Evolutionary conservation across 2,888 invertebrate species (phyloP), one percentile per base, ranked within the genome.

Genomic region (Tupiocoris notatus): DNA sequence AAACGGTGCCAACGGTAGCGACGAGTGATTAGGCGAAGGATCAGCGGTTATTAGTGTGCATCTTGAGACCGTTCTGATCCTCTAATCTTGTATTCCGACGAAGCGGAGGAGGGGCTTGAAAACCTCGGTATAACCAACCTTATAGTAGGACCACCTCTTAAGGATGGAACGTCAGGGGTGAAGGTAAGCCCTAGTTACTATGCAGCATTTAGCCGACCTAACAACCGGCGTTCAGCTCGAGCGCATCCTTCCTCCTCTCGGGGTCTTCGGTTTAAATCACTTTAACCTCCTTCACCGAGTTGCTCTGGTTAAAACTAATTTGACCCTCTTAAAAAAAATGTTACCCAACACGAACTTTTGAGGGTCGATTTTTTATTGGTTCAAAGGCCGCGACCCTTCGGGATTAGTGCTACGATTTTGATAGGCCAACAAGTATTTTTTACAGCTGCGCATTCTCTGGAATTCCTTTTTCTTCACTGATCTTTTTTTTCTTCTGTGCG

Each of bases 21-120:
- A 39, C 39, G 39, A 20, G 66, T 66, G 65, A 75, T 75, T 75
- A 75, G 75, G 66, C 24, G 59, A 12, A 39, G 75, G 75, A 75
- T 75, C 75, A 65, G 75, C 25, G 66, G 75, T 75, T 75, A 75
- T 75, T 75, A 75, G 75, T 75, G 75, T 75, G 75, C 75, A 75
- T 66, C 75, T 75, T 66, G 75, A 75, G 75, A 66, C 75, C 75
- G 66, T 66, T 75, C 39, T 65, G 75, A 75, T 75, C 66, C 75
- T 75, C 75, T 75, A 75, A 75, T 66, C 66, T 24, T 39, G 75
- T 75, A 75, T 75, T 66, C 75, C 9, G 59, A 57, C 39, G 39
- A 12, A 39, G 39, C 39, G 39, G 39, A 39, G 39, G 39, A 12
- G 39, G 39, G 39, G 39, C 39, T 39, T 3, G 39, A 39, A 39